Evolutionary conservation across 2,888 invertebrate genomes (phyloP).

Genomic region (Tanaodytes sp.): DNA sequence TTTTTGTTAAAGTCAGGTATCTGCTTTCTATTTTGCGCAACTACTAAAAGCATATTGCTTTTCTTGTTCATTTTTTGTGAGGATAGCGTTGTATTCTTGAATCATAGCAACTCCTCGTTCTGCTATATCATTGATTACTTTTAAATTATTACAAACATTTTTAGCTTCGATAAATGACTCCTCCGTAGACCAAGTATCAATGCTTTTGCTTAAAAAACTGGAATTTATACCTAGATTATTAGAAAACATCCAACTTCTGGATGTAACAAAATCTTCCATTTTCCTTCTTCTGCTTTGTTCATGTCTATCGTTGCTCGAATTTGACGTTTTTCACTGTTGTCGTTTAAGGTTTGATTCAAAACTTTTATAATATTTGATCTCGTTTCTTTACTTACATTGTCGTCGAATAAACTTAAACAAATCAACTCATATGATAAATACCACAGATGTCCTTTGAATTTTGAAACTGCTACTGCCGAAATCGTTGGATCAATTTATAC

Average conservation of each 20-base stretch:
- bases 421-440: too few species aligned
- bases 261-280: constrained; percentile 1
- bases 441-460: too few species aligned
- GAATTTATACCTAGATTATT: background rate
- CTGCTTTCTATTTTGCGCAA: background rate
- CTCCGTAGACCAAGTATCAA: background rate
- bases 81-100: background rate
- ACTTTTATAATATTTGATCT: too few species aligned
- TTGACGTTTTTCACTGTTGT: background rate
- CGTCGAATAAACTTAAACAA: too few species aligned
- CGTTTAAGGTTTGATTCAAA: background rate
- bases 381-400: too few species aligned
- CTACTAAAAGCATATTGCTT: constrained; percentile 1
- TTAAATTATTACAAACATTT: background rate
- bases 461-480: too few species aligned
- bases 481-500: too few species aligned
- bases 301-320: background rate
- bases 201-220: background rate
- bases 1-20: constrained; percentile 4
- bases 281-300: background rate
- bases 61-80: background rate
- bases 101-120: constrained; percentile 3
- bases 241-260: background rate
- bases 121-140: constrained; percentile 1
- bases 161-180: background rate